Base-by-base conservation (phyloP, 2,888 invertebrate genomes). In the Agelastica alni region DNA sequence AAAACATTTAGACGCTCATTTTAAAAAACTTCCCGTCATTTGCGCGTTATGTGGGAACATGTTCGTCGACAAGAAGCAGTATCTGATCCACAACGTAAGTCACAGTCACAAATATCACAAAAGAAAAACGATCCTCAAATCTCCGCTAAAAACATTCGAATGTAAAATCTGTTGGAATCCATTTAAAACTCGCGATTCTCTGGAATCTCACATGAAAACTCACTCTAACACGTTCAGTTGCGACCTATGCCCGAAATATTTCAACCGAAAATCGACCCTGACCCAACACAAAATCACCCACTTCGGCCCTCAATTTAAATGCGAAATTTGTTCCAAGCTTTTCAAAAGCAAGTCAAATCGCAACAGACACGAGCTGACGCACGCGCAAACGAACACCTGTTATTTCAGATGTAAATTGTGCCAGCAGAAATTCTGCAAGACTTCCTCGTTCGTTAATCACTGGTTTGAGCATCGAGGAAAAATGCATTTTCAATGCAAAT, bases 291-390 rank as follows among this genome's bases (percentile, higher is more conserved):
- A 14, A 14, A 13, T 45, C 1, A 45, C 17, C 9, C 45, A 45
- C 16, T 18, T 22, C 13, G 34, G 45, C 4, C 34, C 22, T 7
- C 37, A 48, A 9, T 39, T 28, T 10, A 16, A 48, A 10, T 48
- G 48, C 39, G 30, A 30, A 7, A 18, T 28, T 17, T 48, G 48
- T 39, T 17, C 12, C 5, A 48, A 48, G 32, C 14, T 26, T 5
- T 48, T 48, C n/a, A 13, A 36, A 14, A 16, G 17, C 7, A 28
- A 39, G 17, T 17, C 26, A 1, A 37, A 39, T 14, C 18, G 37
- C 4, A 48, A 39, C 31, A 28, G 18, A n/a, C 48, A 48, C 30
- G 16, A 39, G 20, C n/a, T 30, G 12, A 37, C 22, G 2, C 48
- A 48, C 12, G 17, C 26, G 3, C 37, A 39, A 20, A 39, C 20